These are phyloP conservation scores for Dryobates pubescens DNA, from an alignment of 2,797 vertebrate species.

Conservation along the genomic window DNA sequence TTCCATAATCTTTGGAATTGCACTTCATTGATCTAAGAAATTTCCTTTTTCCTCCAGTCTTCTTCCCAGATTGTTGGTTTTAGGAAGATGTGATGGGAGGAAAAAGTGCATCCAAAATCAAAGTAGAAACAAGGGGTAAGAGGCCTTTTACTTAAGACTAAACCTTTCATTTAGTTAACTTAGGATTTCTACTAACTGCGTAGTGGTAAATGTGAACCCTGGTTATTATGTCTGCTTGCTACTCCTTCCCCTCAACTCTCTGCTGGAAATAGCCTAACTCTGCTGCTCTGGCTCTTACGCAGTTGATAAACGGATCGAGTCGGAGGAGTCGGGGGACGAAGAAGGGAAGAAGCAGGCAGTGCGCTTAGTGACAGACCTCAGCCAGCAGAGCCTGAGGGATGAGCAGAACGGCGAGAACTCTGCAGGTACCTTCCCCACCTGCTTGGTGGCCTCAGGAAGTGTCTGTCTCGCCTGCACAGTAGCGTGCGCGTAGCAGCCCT, in stretches of 20 bases:
- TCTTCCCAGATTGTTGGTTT: constrained; percentile 75
- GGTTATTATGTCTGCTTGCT: constrained; percentile 21
- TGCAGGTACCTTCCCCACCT: constrained; percentile 61
- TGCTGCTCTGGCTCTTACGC: neutral
- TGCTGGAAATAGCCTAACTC: neutral
- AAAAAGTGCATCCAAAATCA: constrained; percentile 74
- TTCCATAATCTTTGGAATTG: constrained; percentile 53
- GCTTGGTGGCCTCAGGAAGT: rapidly evolving
- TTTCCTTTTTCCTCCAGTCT: constrained; percentile 76
- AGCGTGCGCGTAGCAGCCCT: rapidly evolving
- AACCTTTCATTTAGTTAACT: constrained; percentile 62
- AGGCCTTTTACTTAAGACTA: constrained; percentile 75
- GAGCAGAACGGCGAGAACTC: constrained; percentile 71
- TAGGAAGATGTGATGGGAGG: constrained; percentile 76
- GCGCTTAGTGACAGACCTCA: constrained; percentile 85
- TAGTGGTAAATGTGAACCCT: constrained; percentile 1
- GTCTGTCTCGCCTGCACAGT: neutral
- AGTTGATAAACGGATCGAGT: constrained; percentile 94
- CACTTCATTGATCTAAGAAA: constrained; percentile 70
- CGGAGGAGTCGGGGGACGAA: constrained; percentile 96
- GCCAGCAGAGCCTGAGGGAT: constrained; percentile 79
- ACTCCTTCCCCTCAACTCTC: neutral
- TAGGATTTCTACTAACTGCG: constrained; percentile 60
- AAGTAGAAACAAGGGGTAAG: constrained; percentile 75
- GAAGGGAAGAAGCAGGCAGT: constrained; percentile 87